Evolutionary conservation across 2,888 invertebrate genomes (phyloP).

Genomic region (Clivina fossor): DNA sequence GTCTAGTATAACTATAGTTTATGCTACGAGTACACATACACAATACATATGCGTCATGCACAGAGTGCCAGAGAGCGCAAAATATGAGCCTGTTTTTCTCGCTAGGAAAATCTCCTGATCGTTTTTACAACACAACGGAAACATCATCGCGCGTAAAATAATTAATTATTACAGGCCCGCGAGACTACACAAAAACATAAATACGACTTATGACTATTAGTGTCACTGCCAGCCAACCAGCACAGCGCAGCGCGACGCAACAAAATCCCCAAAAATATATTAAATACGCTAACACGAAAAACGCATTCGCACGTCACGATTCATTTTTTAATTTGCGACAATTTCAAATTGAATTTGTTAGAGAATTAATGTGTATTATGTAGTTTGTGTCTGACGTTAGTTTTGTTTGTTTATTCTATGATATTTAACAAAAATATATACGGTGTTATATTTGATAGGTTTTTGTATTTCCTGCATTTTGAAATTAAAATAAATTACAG

Average conservation of each 20-base stretch:
- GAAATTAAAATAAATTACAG: too few species aligned
- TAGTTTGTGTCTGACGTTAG: too few species aligned
- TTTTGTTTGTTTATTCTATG: too few species aligned
- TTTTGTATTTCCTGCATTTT: too few species aligned
- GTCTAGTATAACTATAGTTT: too few species aligned
- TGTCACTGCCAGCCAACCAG: constrained; percentile 4
- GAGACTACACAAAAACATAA: constrained; percentile 29
- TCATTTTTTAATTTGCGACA: too few species aligned
- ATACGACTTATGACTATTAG: constrained; percentile 29
- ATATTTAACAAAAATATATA: too few species aligned
- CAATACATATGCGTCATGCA: constrained; percentile 21
- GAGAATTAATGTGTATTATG: too few species aligned
- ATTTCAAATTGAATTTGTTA: too few species aligned
- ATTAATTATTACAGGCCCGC: constrained; percentile 23
- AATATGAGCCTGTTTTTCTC: constrained; percentile 22
- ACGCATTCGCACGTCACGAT: constrained; percentile 16
- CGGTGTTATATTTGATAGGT: too few species aligned
- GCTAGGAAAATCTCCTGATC: constrained; percentile 7
- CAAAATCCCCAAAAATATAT: constrained; percentile 13
- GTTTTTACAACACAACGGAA: constrained; percentile 16
- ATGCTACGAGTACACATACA: too few species aligned
- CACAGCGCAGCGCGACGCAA: too few species aligned
- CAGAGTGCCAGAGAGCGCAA: constrained; percentile 17
- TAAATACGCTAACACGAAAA: constrained; percentile 21
- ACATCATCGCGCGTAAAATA: constrained; percentile 15